These are phyloP conservation scores for Drosophila varians DNA, from an alignment of 1,140 invertebrate species.

Conservation along the genomic window DNA sequence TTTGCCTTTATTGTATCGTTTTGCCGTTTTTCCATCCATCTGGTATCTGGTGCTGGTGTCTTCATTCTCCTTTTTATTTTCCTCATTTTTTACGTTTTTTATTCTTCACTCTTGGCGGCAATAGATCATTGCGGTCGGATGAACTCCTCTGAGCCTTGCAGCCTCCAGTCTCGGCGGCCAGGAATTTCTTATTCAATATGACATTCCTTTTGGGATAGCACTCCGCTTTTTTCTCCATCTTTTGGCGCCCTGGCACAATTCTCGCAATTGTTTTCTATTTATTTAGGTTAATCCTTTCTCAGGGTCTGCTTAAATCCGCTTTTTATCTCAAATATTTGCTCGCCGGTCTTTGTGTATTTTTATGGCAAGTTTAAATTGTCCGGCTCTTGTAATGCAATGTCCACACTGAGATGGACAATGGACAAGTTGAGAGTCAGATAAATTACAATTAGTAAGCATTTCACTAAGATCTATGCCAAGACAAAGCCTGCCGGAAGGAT, in stretches of 20 bases:
- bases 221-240: not conserved
- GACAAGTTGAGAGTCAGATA: slow-evolving; percentile 37
- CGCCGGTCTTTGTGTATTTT: slow-evolving; percentile 64
- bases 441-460: slow-evolving; percentile 62
- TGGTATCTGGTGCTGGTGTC: slow-evolving; percentile 41
- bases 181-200: slow-evolving; percentile 60
- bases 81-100: slow-evolving; percentile 10
- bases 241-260: slow-evolving; percentile 54
- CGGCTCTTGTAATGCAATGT: slow-evolving; percentile 54
- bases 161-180: slow-evolving; percentile 22
- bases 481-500: slow-evolving; percentile 21
- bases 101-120: slow-evolving; percentile 50
- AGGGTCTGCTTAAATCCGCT: slow-evolving; percentile 55
- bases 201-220: slow-evolving; percentile 40
- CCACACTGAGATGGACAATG: slow-evolving; percentile 33
- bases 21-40: slow-evolving; percentile 30
- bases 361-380: slow-evolving; percentile 48
- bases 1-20: slow-evolving; percentile 69
- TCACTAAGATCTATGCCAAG: slow-evolving; percentile 36
- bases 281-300: slow-evolving; percentile 74
- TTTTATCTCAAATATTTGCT: slow-evolving; percentile 72
- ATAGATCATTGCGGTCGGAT: slow-evolving; percentile 75
- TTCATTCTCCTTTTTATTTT: slow-evolving; percentile 40
- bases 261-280: slow-evolving; percentile 74
- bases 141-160: slow-evolving; percentile 27